Conservation (phyloP, 2,113 vertebrate species). For the Mastomys natalensis region DNA sequence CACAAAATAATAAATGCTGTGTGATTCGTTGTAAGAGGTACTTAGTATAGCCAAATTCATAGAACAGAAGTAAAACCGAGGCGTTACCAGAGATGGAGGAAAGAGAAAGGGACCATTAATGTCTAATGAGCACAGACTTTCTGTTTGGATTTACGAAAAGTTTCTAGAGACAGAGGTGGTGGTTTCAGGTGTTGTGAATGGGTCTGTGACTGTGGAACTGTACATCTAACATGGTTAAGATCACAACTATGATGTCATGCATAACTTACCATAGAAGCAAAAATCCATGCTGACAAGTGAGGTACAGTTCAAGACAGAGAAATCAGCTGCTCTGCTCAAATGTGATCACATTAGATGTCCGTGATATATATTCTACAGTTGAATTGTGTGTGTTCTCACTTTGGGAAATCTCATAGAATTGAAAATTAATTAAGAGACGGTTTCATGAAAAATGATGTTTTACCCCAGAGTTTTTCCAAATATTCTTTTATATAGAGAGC, state of each 20-base stretch:
- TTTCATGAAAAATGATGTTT: background rate
- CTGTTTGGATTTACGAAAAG: conserved; percentile 3
- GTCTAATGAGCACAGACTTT: background rate
- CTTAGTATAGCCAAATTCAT: background rate
- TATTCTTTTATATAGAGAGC: background rate
- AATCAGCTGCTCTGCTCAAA: background rate
- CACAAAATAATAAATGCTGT: background rate
- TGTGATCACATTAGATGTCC: background rate
- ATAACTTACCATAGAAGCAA: conserved; percentile 25
- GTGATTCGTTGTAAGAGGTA: background rate
- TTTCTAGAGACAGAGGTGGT: background rate
- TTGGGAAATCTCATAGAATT: conserved; percentile 17
- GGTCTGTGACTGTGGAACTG: background rate
- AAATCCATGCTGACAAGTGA: background rate
- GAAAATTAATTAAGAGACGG: conserved; percentile 28
- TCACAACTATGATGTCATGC: background rate
- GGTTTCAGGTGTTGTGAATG: background rate
- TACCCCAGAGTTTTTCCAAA: background rate
- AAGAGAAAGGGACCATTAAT: background rate
- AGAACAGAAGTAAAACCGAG: background rate
- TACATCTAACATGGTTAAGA: background rate
- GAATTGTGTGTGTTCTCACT: background rate
- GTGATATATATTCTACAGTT: background rate
- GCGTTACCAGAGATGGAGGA: background rate
- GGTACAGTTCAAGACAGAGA: conserved; percentile 4